Evolutionary conservation across 2,113 vertebrate species (phyloP), one percentile per base, ranked within the genome.

Genomic region (Acrocephalus kingi): DNA sequence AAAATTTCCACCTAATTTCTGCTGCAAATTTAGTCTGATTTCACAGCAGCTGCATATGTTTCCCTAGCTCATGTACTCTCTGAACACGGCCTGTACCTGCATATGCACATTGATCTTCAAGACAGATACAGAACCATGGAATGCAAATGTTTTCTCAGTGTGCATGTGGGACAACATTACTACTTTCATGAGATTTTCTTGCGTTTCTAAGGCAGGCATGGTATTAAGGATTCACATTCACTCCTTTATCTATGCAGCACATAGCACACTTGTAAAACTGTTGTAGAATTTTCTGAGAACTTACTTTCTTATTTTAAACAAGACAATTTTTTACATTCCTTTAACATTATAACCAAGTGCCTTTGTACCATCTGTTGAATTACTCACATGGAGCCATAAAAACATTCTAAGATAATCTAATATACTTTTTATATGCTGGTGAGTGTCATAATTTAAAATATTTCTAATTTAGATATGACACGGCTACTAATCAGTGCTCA

Each of bases 1-100:
- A 93, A 75, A 92, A 92, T 56, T 81, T 96, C 93, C 83, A 92
- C 93, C 58, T 92, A 61, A 94, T 94, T 89, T 96, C 58, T 67
- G 20, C 79, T 41, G n/a, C 56, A 48, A 84, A 94, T 75, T 84
- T 84, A 81, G 56, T 28, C 45, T 45, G 72, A 88, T 72, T 89
- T 78, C 93, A 72, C 64, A 92, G 88, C 94, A 89, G 92, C 90
- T 96, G 90, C 85, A 68, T 87, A 23, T n/a, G 31, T 49, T 69
- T 49, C 17, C 0, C 67, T 73, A 55, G 71, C 18, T 90, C 55
- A 2, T 27, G 10, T 3, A 9, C 48, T 58, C 62, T 2, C 9
- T 0, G 0, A 85, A 69, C 75, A 61, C 6, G 10, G 66, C 27
- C 80, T 45, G 19, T 61, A 68, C 67, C 82, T 90, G 62, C 58